Evolutionary conservation across 2,113 vertebrate genomes (phyloP).

Genomic region (Dascyllus trimaculatus): DNA sequence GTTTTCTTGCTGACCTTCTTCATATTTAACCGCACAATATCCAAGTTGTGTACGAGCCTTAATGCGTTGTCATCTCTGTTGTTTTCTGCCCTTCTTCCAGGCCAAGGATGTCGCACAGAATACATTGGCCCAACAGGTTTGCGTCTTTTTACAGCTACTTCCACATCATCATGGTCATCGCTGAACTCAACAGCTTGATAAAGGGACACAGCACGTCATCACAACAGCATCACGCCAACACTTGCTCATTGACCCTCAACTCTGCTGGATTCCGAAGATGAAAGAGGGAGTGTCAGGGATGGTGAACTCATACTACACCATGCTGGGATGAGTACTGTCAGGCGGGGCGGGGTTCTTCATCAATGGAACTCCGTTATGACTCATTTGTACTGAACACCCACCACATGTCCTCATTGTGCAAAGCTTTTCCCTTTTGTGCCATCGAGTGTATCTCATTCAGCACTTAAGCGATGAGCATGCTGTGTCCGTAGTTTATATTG

Average conservation of each 20-base stretch:
- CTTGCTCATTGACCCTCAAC: conserved; percentile 57
- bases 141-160: not conserved
- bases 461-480: conserved; percentile 45
- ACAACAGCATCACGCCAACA: conserved; percentile 21
- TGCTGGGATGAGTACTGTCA: conserved; percentile 40
- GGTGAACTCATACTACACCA: conserved; percentile 45
- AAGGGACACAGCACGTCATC: conserved; percentile 49
- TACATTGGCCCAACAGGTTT: not conserved
- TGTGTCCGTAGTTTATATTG: conserved; percentile 22
- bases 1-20: conserved; percentile 3
- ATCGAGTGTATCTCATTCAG: conserved; percentile 48
- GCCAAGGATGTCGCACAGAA: conserved; percentile 27
- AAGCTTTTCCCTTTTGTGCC: conserved; percentile 56
- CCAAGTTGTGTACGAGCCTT: not conserved
- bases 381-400: conserved; percentile 72
- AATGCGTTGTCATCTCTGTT: not conserved
- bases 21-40: not conserved
- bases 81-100: not conserved
- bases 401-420: conserved; percentile 34
- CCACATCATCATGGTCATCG: conserved; percentile 13
- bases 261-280: conserved; percentile 42
- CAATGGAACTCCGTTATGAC: conserved; percentile 64
- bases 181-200: conserved; percentile 9
- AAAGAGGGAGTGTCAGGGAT: conserved; percentile 50
- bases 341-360: conserved; percentile 54